Percentiles rank a stretch among this genome's conserved stretches.
phyloP scores from a whole-genome alignment of 2,113 vertebrate species.

The Gadus macrocephalus region DNA sequence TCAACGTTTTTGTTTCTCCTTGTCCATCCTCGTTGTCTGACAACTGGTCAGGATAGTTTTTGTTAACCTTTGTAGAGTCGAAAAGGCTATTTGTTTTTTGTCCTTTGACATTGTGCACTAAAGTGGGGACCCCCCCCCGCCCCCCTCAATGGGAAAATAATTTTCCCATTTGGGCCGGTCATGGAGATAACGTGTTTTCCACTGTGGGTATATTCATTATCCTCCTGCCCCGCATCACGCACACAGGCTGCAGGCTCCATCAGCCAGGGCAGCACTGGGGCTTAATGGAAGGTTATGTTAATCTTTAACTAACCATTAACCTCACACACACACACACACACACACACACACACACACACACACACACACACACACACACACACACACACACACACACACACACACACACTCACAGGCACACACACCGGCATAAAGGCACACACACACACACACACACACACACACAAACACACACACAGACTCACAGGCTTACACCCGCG shows the following conservation, averaged over 20 bases:
- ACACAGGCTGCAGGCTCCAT: constrained; percentile 32
- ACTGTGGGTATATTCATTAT: constrained; percentile 50
- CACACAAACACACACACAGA: constrained; percentile 3
- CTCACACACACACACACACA: constrained; percentile 10
- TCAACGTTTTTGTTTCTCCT: too few species aligned
- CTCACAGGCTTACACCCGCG: constrained; percentile 24
- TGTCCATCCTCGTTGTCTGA: too few species aligned
- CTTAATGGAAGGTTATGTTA: constrained; percentile 57
- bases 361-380: constrained; percentile 24
- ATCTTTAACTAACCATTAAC: constrained; percentile 66
- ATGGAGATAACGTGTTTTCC: constrained; percentile 50
- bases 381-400: constrained; percentile 11
- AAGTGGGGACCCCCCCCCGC: too few species aligned
- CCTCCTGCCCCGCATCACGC: constrained; percentile 47
- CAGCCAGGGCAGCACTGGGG: constrained; percentile 35
- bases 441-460: too few species aligned
- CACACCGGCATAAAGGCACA: too few species aligned
- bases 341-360: constrained; percentile 28
- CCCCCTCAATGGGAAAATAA: constrained; percentile 25
- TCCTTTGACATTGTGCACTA: neutral
- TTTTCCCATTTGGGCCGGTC: constrained; percentile 44
- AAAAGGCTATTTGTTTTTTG: neutral
- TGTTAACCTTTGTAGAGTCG: too few species aligned
- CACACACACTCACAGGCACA: neutral
- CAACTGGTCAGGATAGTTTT: too few species aligned